These are phyloP conservation scores for Leptinotarsa tumamoca DNA, from an alignment of 2,888 invertebrate genomes.

Conservation along the genomic window DNA sequence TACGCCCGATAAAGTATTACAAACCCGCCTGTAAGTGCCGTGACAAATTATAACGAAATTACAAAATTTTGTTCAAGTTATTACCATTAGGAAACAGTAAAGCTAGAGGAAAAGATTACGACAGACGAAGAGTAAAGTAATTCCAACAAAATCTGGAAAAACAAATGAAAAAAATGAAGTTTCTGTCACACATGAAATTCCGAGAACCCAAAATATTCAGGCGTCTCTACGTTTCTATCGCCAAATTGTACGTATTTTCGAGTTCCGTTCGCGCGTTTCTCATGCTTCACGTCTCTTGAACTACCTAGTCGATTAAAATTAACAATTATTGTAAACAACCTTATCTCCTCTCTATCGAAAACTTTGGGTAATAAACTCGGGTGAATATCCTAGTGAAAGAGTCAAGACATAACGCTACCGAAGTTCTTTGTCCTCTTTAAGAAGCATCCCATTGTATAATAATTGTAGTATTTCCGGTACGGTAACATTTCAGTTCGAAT, in stretches of 20 bases:
- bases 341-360: slow-evolving; percentile 6
- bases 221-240: no score
- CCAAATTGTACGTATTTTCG: background rate
- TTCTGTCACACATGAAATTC: background rate
- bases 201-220: no score
- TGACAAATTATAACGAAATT: no score
- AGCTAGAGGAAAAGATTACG: no score
- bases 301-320: background rate
- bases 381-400: slow-evolving; percentile 17
- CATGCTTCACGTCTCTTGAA: background rate
- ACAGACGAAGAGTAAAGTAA: no score
- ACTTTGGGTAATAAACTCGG: slow-evolving; percentile 17
- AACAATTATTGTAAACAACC: background rate
- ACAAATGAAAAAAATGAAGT: background rate
- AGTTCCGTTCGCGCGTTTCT: background rate
- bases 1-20: no score
- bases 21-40: no score
- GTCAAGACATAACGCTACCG: slow-evolving; percentile 26
- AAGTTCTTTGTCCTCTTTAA: slow-evolving; percentile 38
- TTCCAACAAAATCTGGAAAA: background rate
- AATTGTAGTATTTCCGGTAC: slow-evolving; percentile 43
- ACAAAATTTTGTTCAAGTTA: no score
- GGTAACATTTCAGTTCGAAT: slow-evolving; percentile 40
- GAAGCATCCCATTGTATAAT: slow-evolving; percentile 40
- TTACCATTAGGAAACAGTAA: no score